A percentile compares a stretch with the other conserved stretches of the same genome.
Conservation (phyloP, 2,797 vertebrate species). For the Micrastur ruficollis region DNA sequence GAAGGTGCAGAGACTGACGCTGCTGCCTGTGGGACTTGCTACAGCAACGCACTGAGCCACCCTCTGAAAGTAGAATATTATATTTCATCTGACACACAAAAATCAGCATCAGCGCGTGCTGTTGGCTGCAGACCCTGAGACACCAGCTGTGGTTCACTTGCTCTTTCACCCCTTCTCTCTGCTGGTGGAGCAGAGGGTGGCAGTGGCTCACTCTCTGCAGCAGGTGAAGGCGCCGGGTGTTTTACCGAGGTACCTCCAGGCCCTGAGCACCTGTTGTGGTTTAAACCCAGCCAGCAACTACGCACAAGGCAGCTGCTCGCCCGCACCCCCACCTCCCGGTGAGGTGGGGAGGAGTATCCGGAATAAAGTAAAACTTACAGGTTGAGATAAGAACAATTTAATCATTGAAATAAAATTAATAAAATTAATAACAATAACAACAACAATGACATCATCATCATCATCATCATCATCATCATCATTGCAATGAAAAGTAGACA, state of each 20-base stretch:
- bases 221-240: not conserved
- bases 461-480: too few relatives aligned
- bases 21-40: not conserved
- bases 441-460: too few relatives aligned
- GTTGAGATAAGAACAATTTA: too few relatives aligned
- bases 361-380: too few relatives aligned
- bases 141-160: not conserved
- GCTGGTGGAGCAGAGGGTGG: not conserved
- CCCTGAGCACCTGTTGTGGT: not conserved
- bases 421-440: too few relatives aligned
- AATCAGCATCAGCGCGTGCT: fast-evolving
- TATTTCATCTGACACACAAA: not conserved
- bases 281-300: too few relatives aligned
- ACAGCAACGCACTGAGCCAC: not conserved
- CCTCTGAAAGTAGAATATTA: fast-evolving
- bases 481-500: too few relatives aligned
- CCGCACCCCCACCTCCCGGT: too few relatives aligned
- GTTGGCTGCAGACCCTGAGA: not conserved
- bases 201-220: fast-evolving
- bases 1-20: not conserved
- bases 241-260: not conserved
- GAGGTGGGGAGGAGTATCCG: too few relatives aligned
- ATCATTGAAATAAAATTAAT: too few relatives aligned
- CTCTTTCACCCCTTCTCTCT: not conserved
- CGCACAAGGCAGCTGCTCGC: too few relatives aligned